A percentile compares a stretch with the other conserved stretches of the same genome.
Conservation (phyloP, 2,113 vertebrate species). For the Daubentonia madagascariensis region DNA sequence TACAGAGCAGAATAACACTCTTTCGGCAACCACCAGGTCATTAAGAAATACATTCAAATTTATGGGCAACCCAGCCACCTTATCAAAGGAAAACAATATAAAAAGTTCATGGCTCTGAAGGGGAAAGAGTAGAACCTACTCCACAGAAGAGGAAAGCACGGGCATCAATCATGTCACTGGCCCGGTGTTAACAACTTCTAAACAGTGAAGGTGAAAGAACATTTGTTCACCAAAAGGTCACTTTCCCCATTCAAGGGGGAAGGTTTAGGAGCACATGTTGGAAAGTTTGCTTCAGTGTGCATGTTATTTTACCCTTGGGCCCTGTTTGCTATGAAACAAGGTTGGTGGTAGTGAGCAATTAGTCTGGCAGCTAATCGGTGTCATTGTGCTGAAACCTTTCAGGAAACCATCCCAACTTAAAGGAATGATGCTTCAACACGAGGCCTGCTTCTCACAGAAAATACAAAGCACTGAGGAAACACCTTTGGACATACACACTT, state of each 20-base stretch:
- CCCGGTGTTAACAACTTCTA: conserved; percentile 79
- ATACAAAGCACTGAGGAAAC: not conserved
- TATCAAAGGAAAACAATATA: conserved; percentile 73
- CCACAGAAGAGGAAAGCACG: conserved; percentile 58
- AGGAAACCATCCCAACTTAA: conserved; percentile 65
- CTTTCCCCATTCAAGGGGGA: conserved; percentile 48
- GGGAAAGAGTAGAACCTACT: conserved; percentile 60
- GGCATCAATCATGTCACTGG: conserved; percentile 73
- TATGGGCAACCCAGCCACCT: conserved; percentile 58
- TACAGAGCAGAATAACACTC: not conserved
- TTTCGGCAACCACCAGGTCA: not conserved
- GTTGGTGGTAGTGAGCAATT: conserved; percentile 71
- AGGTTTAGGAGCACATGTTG: conserved; percentile 73
- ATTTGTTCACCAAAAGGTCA: conserved; percentile 81
- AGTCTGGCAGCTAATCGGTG: conserved; percentile 74
- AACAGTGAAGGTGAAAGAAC: conserved; percentile 80
- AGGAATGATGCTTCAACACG: conserved; percentile 62
- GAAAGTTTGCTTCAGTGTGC: conserved; percentile 73
- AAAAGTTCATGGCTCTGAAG: conserved; percentile 60
- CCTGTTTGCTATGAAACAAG: conserved; percentile 41
- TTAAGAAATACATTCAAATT: conserved; percentile 56
- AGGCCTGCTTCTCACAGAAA: conserved; percentile 29
- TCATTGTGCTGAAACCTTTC: conserved; percentile 67
- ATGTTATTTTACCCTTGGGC: conserved; percentile 78
- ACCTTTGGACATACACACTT: not conserved